Evolutionary conservation across 1,140 invertebrate species (phyloP).

Genomic region (Geopemphigus sp.): DNA sequence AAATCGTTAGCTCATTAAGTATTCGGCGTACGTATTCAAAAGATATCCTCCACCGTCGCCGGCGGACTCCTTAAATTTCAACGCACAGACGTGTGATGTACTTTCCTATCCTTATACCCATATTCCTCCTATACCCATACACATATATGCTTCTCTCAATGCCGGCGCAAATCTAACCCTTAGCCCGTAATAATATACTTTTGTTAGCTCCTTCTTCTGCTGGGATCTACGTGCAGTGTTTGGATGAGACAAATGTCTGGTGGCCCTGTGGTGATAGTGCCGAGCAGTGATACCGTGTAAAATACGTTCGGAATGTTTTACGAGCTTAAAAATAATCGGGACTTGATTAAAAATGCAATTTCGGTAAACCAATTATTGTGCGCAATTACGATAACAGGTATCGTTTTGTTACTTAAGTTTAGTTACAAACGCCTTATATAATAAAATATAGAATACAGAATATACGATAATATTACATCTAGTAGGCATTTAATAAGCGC

Average conservation of each 20-base stretch:
- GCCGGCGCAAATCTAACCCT: not conserved
- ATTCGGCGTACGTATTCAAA: slow-evolving; percentile 40
- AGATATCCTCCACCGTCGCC: slow-evolving; percentile 33
- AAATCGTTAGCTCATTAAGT: slow-evolving; percentile 41
- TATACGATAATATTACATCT: too few relatives aligned
- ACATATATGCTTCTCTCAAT: not conserved
- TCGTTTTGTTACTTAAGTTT: too few relatives aligned
- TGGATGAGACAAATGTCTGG: not conserved
- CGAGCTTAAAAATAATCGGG: not conserved
- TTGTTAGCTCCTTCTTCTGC: not conserved
- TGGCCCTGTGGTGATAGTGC: slow-evolving; percentile 2
- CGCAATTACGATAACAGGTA: not conserved
- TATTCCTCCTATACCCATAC: accelerated
- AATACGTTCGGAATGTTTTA: slow-evolving; percentile 19
- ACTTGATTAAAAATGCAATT: slow-evolving; percentile 29
- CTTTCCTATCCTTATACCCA: too few relatives aligned
- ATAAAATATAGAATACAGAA: too few relatives aligned
- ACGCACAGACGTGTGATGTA: slow-evolving; percentile 42
- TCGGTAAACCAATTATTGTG: not conserved
- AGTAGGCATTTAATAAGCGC: too few relatives aligned
- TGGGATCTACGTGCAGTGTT: not conserved
- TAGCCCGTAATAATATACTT: not conserved
- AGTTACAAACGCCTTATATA: too few relatives aligned
- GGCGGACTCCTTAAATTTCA: slow-evolving; percentile 40
- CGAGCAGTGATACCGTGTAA: not conserved